Evolutionary conservation across 2,797 vertebrate genomes (phyloP).

Genomic region (Synanceia verrucosa): DNA sequence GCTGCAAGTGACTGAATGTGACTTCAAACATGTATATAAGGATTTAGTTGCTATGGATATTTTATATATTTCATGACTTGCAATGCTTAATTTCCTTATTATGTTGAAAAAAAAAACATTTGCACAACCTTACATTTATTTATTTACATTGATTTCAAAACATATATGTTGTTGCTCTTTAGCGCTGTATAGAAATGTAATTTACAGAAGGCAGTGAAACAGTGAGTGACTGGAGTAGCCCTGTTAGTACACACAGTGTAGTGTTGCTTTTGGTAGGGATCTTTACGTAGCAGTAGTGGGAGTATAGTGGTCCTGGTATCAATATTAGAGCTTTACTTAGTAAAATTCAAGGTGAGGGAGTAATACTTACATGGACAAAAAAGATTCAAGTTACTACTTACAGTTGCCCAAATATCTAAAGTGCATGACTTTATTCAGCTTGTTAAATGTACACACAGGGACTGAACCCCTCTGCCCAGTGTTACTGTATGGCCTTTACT

Average conservation of each 20-base stretch:
- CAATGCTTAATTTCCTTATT: background rate
- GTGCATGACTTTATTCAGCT: background rate
- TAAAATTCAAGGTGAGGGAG: background rate
- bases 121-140: background rate
- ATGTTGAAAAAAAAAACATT: background rate
- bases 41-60: background rate
- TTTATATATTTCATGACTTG: background rate
- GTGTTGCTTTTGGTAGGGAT: background rate
- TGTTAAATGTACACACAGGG: conserved; percentile 14
- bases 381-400: background rate
- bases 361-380: background rate
- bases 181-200: background rate
- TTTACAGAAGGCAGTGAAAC: background rate
- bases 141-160: background rate
- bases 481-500: background rate
- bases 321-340: background rate
- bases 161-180: background rate
- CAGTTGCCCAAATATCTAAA: background rate
- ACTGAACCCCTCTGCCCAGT: conserved; percentile 2
- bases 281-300: background rate
- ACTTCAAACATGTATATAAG: background rate
- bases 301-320: background rate
- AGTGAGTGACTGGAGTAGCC: background rate
- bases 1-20: background rate
- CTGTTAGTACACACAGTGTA: background rate